Percentiles rank a stretch among this genome's conserved stretches.
Conservation (phyloP, 2,888 invertebrate species). For the Synergus japonicus region DNA sequence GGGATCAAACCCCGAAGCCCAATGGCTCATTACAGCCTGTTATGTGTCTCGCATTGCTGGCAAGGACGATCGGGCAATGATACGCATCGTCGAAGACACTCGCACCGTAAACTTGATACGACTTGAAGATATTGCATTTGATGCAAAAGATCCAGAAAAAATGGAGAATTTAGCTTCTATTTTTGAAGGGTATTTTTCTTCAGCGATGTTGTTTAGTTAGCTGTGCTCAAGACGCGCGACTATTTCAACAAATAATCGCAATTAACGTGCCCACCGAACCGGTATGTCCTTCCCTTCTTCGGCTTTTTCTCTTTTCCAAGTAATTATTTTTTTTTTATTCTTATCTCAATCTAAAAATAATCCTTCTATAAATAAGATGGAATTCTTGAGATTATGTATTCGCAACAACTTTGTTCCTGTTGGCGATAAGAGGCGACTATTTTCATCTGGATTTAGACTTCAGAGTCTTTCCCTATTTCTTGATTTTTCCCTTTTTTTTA, state of each 20-base stretch:
- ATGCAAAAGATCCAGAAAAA: background rate
- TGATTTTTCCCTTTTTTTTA: too few species aligned
- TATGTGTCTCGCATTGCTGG: conserved; percentile 44
- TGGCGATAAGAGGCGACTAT: conserved; percentile 6
- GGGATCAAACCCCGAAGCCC: conserved; percentile 44
- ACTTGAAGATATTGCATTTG: background rate
- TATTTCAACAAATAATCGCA: conserved; percentile 52
- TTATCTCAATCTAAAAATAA: conserved; percentile 48
- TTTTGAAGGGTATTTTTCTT: background rate
- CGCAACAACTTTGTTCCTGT: conserved; percentile 44
- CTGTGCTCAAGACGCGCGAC: conserved; percentile 47
- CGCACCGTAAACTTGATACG: background rate
- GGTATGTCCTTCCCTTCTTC: conserved; percentile 42
- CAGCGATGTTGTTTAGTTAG: background rate
- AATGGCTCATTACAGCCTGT: conserved; percentile 49
- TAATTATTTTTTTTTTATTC: conserved; percentile 27
- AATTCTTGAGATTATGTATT: conserved; percentile 47
- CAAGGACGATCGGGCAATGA: conserved; percentile 46
- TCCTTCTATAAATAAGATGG: conserved; percentile 44
- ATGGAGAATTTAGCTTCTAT: background rate
- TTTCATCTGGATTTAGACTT: background rate
- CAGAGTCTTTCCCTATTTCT: too few species aligned
- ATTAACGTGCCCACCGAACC: conserved; percentile 47
- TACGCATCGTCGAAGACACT: background rate
- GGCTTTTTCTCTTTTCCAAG: conserved; percentile 39